Percentiles rank a stretch among this genome's conserved stretches.
Evolutionary conservation across 1,140 invertebrate species (phyloP).

Genomic region (Lepidurus arcticus): DNA sequence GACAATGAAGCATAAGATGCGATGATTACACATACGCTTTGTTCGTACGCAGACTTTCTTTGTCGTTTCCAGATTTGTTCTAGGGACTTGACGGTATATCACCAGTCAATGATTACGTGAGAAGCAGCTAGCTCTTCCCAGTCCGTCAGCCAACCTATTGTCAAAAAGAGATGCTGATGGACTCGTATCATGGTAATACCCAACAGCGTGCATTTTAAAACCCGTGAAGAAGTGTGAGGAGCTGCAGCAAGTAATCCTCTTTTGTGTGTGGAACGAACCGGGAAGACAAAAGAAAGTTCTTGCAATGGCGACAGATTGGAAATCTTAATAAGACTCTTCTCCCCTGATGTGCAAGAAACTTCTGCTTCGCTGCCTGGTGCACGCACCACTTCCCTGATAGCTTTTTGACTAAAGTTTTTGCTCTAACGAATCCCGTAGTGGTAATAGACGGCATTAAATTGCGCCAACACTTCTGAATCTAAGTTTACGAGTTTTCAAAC

Average conservation of each 20-base stretch:
- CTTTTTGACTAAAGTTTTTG: background rate
- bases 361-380: slow-evolving; percentile 16
- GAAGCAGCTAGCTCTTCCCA: background rate
- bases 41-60: background rate
- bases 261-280: slow-evolving; percentile 1
- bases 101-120: background rate
- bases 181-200: slow-evolving; percentile 12
- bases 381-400: slow-evolving; percentile 13
- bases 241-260: slow-evolving; percentile 13
- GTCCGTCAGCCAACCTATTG: slow-evolving; percentile 1
- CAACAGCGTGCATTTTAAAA: slow-evolving; percentile 1
- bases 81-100: background rate
- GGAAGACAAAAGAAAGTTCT: background rate
- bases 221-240: background rate
- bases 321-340: slow-evolving; percentile 4
- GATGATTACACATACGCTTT: background rate
- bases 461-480: background rate
- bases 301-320: slow-evolving; percentile 21
- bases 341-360: slow-evolving; percentile 12
- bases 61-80: background rate
- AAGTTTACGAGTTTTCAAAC: background rate
- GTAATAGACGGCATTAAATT: background rate
- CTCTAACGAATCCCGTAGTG: slow-evolving; percentile 4
- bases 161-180: slow-evolving; percentile 15
- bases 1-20: background rate